These are phyloP conservation scores for Peromyscus polionotus DNA, from an alignment of 2,113 vertebrate genomes.

Conservation along the genomic window DNA sequence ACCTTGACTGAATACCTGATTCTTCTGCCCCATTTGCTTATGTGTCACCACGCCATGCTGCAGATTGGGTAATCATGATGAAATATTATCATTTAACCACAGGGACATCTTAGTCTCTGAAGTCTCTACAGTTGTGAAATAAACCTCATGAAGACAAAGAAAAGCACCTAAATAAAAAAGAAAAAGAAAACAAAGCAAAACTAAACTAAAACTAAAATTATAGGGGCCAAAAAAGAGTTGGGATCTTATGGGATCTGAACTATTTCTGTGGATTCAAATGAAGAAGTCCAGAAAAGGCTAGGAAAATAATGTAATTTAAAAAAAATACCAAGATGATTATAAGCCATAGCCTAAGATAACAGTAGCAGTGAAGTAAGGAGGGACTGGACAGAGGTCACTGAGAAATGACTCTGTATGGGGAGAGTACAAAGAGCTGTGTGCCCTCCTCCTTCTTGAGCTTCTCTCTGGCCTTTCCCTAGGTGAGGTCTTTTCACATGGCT, in stretches of 20 bases:
- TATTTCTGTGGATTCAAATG: neutral
- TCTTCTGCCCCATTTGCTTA: neutral
- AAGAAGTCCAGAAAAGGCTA: neutral
- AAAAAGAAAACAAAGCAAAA: neutral
- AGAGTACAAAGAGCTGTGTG: fast-evolving
- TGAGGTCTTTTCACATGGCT: fast-evolving
- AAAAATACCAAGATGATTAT: neutral
- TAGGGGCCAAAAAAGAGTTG: too few species aligned
- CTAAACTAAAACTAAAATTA: neutral
- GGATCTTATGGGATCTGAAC: neutral
- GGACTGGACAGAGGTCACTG: neutral
- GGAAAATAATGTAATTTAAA: neutral
- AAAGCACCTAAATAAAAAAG: neutral
- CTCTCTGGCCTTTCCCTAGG: neutral
- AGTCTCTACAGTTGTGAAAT: neutral
- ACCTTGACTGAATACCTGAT: neutral
- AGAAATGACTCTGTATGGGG: neutral
- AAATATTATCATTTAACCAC: neutral
- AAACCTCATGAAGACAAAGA: neutral
- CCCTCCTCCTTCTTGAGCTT: too few species aligned
- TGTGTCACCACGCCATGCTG: neutral
- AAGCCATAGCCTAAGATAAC: neutral
- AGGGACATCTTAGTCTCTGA: neutral
- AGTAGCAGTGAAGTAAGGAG: neutral
- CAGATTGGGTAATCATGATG: neutral